Conservation (phyloP, 1,140 invertebrate species). For the Acarapis woodi region DNA sequence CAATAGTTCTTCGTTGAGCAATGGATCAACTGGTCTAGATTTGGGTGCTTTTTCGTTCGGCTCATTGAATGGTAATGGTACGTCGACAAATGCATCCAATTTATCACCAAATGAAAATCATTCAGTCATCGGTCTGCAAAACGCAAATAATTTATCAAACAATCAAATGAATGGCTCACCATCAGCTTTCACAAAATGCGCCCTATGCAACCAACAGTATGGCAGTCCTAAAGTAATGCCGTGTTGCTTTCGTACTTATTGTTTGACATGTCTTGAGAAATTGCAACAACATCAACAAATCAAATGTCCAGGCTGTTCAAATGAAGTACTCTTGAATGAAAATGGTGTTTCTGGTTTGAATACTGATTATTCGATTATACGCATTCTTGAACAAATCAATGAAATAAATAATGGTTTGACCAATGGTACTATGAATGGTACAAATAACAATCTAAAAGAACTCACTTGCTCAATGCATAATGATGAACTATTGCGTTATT, state of each 20-base stretch:
- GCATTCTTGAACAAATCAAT: not conserved
- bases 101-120: too few species aligned
- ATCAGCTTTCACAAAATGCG: conserved; percentile 33
- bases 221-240: conserved; percentile 35
- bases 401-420: not conserved
- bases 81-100: too few species aligned
- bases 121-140: too few species aligned
- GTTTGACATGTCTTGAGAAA: conserved; percentile 43
- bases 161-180: too few species aligned
- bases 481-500: conserved; percentile 59
- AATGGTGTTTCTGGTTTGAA: not conserved
- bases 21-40: too few species aligned
- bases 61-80: too few species aligned
- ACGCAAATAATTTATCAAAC: too few species aligned
- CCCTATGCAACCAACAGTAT: conserved; percentile 44
- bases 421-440: not conserved
- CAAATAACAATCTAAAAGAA: not conserved
- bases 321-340: not conserved
- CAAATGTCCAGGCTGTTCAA: not conserved
- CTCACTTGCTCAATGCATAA: conserved; percentile 43
- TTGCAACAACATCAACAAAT: conserved; percentile 14
- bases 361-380: not conserved
- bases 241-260: conserved; percentile 47
- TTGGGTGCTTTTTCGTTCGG: too few species aligned
- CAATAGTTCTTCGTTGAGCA: too few species aligned